Evolutionary conservation across 2,797 vertebrate species (phyloP).

Genomic region (Oryzias sinensis): DNA sequence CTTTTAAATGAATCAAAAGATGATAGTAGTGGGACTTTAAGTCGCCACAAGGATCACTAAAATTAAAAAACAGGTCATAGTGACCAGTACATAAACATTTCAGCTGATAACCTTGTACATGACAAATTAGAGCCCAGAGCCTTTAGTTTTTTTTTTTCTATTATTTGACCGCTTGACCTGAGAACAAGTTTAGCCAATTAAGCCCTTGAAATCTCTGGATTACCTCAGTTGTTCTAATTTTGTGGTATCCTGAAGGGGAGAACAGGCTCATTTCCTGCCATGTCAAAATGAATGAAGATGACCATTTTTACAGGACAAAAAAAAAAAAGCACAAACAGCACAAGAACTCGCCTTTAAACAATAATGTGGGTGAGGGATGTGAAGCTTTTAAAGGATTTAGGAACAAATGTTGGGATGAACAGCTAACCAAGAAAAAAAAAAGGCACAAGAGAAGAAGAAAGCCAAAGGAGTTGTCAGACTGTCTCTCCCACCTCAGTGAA

Average conservation of each 20-base stretch:
- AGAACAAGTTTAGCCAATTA: conserved; percentile 47
- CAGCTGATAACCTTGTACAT: conserved; percentile 47
- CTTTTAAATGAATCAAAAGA: too few species aligned
- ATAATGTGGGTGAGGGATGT: too few species aligned
- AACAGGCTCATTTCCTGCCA: conserved; percentile 64
- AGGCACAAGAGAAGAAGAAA: conserved; percentile 9
- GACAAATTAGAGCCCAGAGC: conserved; percentile 36
- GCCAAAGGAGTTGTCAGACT: conserved; percentile 38
- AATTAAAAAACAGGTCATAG: conserved; percentile 20
- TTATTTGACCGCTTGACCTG: conserved; percentile 31
- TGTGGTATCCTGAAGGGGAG: conserved; percentile 66
- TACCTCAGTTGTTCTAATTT: conserved; percentile 65
- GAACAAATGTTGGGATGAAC: too few species aligned
- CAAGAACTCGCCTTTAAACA: conserved; percentile 7
- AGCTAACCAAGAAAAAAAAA: conserved; percentile 10
- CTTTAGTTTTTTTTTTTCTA: conserved; percentile 21
- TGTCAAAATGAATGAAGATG: conserved; percentile 75
- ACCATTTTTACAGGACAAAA: conserved; percentile 66
- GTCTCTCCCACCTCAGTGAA: conserved; percentile 53
- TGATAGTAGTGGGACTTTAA: too few species aligned
- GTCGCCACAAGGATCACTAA: conserved; percentile 4
- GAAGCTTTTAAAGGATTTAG: too few species aligned
- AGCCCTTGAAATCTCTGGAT: conserved; percentile 66
- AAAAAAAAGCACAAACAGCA: conserved; percentile 22
- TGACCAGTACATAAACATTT: conserved; percentile 16